Base-by-base conservation (phyloP, 2,888 invertebrate genomes). In the Heteromyza rotundicornis region DNA sequence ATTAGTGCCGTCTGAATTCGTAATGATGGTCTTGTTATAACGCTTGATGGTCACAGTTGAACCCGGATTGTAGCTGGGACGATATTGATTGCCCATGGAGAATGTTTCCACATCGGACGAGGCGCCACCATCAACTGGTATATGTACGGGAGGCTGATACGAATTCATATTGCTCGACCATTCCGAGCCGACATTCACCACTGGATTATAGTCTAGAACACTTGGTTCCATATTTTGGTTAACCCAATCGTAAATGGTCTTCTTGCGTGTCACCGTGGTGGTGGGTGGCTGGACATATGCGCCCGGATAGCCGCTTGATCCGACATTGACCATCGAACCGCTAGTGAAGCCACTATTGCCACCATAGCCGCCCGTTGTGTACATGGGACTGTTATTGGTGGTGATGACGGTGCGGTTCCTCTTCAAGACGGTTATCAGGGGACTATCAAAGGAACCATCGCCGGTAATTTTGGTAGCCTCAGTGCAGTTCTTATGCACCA, bases 401-500 rank as follows among this genome's bases (percentile, higher is more conserved):
- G 68, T 66, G 17, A 70, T 65, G 22, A 66, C 64, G 1, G 75
- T 74, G 14, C 73, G 73, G 60, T 74, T 74, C 49, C 72, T 64
- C 49, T 72, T 74, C 1, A 70, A 55, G 10, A 72, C 70, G 12
- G 69, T 72, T 8, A 71, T 62, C n/a, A 70, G 64, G 1, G 74
- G 69, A 60, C 63, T 67, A 0, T 67, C 70, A 55, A 49, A 71
- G 7, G 56, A 62, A 3, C 65, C 64, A 5, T 62, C 63, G 24
- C 74, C 73, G 17, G 55, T 65, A 10, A 63, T 67, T 17, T 67
- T 69, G 5, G 68, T 70, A 0, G 78, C 77, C 23, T 81, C 81
- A 0, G 82, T 80, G 40, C 74, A 79, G 62, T 82, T 82, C 54
- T 80, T 77, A 57, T 79, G 80, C 10, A 81, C 80, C n/a, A 80